These are phyloP conservation scores for Cololabis saira DNA, from an alignment of 2,113 vertebrate genomes.

Conservation along the genomic window DNA sequence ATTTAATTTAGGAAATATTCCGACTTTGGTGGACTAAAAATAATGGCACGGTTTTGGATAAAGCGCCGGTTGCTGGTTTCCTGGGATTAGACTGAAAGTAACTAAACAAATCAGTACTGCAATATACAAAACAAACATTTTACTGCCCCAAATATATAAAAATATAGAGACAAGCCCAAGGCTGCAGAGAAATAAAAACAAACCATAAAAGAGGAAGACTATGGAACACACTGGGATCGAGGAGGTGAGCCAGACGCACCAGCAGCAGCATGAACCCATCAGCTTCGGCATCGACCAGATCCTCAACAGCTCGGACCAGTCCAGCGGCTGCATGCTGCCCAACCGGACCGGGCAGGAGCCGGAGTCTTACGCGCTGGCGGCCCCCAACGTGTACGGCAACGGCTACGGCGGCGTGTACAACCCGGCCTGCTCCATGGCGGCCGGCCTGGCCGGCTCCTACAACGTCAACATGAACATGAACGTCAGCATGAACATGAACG, in stretches of 20 bases:
- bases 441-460: slow-evolving; percentile 82
- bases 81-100: slow-evolving; percentile 63
- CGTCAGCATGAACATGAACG: slow-evolving; percentile 88
- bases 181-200: not conserved
- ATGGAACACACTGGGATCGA: slow-evolving; percentile 90
- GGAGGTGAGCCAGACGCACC: slow-evolving; percentile 84
- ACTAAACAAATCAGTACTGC: slow-evolving; percentile 3
- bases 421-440: slow-evolving; percentile 86
- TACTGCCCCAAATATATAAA: slow-evolving; percentile 15
- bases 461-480: slow-evolving; percentile 91
- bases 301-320: slow-evolving; percentile 87
- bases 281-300: slow-evolving; percentile 95
- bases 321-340: slow-evolving; percentile 82
- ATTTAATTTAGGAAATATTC: slow-evolving; percentile 61
- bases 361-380: slow-evolving; percentile 84
- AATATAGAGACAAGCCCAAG: slow-evolving; percentile 26
- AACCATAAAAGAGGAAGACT: not conserved
- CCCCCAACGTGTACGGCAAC: slow-evolving; percentile 83
- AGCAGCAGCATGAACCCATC: slow-evolving; percentile 89
- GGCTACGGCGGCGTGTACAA: slow-evolving; percentile 85
- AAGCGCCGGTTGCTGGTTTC: slow-evolving; percentile 54
- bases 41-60: slow-evolving; percentile 67
- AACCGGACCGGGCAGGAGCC: slow-evolving; percentile 81
- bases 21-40: slow-evolving; percentile 56
- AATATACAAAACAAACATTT: slow-evolving; percentile 32